These are phyloP conservation scores for Thaumetopoea pityocampa DNA, from an alignment of 1,140 invertebrate species.

Conservation along the genomic window DNA sequence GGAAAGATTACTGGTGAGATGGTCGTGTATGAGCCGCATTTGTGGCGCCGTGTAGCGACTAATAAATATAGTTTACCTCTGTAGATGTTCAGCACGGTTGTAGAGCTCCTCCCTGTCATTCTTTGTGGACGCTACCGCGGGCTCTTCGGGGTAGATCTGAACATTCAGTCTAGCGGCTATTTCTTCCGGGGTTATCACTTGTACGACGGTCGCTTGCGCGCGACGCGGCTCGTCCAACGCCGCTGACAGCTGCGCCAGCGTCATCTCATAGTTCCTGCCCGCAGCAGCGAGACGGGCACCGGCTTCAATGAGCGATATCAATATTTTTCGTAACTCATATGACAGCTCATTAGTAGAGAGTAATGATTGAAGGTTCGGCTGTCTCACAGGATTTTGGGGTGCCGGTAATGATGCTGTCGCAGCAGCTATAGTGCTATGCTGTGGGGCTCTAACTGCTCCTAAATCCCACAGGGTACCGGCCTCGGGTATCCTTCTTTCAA, in stretches of 20 bases:
- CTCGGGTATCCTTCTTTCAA: conserved; percentile 51
- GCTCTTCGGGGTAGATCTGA: conserved; percentile 9
- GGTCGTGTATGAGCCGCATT: no score
- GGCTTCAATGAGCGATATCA: conserved; percentile 62
- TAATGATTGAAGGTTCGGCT: conserved; percentile 58
- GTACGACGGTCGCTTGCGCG: conserved; percentile 32
- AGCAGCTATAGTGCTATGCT: conserved; percentile 45
- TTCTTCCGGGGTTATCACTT: conserved; percentile 61
- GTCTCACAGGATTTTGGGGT: conserved; percentile 34
- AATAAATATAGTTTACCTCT: no score
- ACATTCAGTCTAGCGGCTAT: conserved; percentile 39
- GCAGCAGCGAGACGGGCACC: conserved; percentile 54
- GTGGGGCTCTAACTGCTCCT: conserved; percentile 52
- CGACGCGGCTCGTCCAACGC: conserved; percentile 49
- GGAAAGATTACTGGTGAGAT: no score
- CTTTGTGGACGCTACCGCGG: conserved; percentile 7
- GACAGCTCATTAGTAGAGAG: conserved; percentile 62
- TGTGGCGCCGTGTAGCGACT: no score
- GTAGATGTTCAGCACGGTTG: conserved; percentile 49
- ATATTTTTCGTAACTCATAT: conserved; percentile 53
- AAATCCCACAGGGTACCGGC: conserved; percentile 58
- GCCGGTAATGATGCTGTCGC: conserved; percentile 53
- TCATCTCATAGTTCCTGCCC: conserved; percentile 53
- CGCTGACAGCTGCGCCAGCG: conserved; percentile 49
- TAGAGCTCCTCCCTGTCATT: conserved; percentile 26